Conservation (phyloP, 2,113 vertebrate species). For the Acrocephalus arundinaceus region DNA sequence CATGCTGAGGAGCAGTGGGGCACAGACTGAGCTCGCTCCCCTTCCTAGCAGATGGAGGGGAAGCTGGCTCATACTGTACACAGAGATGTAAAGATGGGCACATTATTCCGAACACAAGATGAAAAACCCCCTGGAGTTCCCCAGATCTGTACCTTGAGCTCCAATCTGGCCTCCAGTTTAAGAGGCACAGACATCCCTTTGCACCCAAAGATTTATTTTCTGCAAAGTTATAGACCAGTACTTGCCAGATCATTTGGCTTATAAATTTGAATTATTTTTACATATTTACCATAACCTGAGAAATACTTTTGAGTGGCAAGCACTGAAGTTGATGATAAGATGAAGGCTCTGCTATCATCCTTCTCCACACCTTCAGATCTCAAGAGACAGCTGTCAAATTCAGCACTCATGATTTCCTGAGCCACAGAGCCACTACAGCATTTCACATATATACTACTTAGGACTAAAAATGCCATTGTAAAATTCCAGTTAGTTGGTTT, state of each 20-base stretch:
- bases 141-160: rapidly evolving
- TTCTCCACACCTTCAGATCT: background rate
- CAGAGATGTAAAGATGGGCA: background rate
- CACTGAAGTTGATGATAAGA: background rate
- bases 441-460: background rate
- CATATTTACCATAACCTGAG: background rate
- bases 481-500: background rate
- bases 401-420: background rate
- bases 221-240: background rate
- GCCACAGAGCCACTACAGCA: background rate
- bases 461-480: background rate
- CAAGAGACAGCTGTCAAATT: background rate
- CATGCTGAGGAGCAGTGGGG: background rate
- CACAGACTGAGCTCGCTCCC: background rate
- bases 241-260: background rate
- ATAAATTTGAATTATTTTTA: background rate
- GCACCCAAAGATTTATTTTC: background rate
- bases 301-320: background rate
- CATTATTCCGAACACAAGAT: rapidly evolving
- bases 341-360: background rate
- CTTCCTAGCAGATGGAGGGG: background rate
- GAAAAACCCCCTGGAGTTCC: background rate
- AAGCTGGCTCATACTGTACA: background rate
- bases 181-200: background rate
- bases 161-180: background rate